Base-by-base conservation (phyloP, 2,113 vertebrate species). In the Xenopus laevis region DNA sequence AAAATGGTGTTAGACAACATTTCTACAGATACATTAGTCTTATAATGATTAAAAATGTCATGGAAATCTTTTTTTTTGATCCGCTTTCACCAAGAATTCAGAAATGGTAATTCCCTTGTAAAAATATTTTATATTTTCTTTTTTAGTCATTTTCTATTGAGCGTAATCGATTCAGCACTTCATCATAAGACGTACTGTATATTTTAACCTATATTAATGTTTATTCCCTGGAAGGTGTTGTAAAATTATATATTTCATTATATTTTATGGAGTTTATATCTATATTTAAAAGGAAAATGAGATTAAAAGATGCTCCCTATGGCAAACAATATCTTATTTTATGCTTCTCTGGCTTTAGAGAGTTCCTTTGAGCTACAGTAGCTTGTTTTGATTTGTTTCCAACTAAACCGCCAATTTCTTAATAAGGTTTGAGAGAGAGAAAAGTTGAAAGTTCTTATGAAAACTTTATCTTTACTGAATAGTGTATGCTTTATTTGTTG, bases 201-300 rank as follows among this genome's bases (percentile, higher is more conserved):
- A 61, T 62, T 71, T 71, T 59, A 71, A 50, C 62, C 17, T 62
- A 71, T 46, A 61, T 71, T 71, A 21, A 71, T 50, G 69, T 62
- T 71, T 71, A 71, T 21, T 62, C 47, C 62, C 44, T 62, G 58
- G 69, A 62, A 50, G 58, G 58, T 23, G 50, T 18, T 45, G 62
- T 62, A 30, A 62, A 61, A 50, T 23, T 50, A 50, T n/a, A n/a
- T 27, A 50, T 71, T 62, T 71, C 33, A 40, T 67, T 30, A 62
- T 44, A 55, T 59, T 30, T 62, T 47, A 71, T 71, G 62, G 69
- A 71, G 69, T 61, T 71, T 45, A 71, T 71, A 71, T 71, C 69
- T 50, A 46, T 59, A n/a, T 71, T 62, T 50, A 62, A 71, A 71
- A 71, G 69, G 44, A 71, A 44, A 45, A 18, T 11, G 59, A 71